Evolutionary conservation across 1,140 invertebrate species (phyloP), one percentile per base, ranked within the genome.

Genomic region (Coenobita brevimanus): DNA sequence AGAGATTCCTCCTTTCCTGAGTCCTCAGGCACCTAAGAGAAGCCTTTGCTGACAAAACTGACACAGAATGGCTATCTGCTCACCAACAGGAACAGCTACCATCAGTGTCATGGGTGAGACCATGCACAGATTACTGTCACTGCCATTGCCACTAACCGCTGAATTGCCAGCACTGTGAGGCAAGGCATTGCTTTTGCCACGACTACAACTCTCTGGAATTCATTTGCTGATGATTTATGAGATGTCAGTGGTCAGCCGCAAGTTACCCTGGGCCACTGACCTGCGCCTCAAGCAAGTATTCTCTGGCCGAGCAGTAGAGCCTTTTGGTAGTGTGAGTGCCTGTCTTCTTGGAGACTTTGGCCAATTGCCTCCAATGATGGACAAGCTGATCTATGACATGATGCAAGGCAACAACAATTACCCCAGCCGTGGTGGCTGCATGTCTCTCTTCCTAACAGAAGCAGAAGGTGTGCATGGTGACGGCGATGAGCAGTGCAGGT

Each of bases 51-150:
- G n/a, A n/a, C n/a, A n/a, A n/a, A n/a, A n/a, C n/a, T n/a, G n/a
- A n/a, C n/a, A n/a, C n/a, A n/a, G n/a, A n/a, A n/a, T n/a, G n/a
- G n/a, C n/a, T n/a, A 43, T 80, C 36, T 80, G 78, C 41, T 33
- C 78, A 3, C 78, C 78, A 21, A 80, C 54, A 3, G 78, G 78
- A 3, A 80, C 78, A 24, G 78, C 78, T 33, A 43, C 78, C 8
- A 41, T 80, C 43, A 80, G 50, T 43, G 50, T 80, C 43, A 80
- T 71, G 36, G 78, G 78, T 43, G 78, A 80, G 78, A 80, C 36
- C 4, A 33, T 80, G 43, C 78, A 80, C 43, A 33, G 36, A 73
- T 4, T 4, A 21, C 3, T 80, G 2, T 80, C 36, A 33, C 54
- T 80, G 78, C 78, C 78, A 43, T 33, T 80, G 21, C 36, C 78